Conservation (phyloP, 2,888 invertebrate genomes). For the Synergus japonicus region DNA sequence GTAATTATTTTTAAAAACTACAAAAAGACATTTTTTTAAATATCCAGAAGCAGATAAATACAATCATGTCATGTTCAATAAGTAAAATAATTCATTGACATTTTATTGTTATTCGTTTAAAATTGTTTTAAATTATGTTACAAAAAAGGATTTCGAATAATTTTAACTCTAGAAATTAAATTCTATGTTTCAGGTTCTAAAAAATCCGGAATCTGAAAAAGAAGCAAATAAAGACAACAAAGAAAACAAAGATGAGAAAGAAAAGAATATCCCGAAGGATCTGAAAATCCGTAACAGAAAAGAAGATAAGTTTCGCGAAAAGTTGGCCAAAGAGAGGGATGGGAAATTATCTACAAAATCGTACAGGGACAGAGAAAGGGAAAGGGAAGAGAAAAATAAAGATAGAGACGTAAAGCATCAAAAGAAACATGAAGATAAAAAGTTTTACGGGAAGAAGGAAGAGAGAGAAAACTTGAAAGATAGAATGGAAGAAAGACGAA, state of each 20-base stretch:
- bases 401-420: conserved; percentile 72
- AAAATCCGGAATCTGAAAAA: conserved; percentile 73
- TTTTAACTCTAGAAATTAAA: not conserved
- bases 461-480: conserved; percentile 75
- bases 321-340: conserved; percentile 75
- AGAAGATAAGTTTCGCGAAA: conserved; percentile 71
- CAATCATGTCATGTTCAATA: too few relatives aligned
- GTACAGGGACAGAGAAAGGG: conserved; percentile 78
- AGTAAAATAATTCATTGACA: not conserved
- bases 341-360: conserved; percentile 77
- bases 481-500: conserved; percentile 64
- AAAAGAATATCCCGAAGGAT: conserved; percentile 72
- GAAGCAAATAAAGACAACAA: conserved; percentile 70
- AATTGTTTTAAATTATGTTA: not conserved
- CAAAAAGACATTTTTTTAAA: too few relatives aligned
- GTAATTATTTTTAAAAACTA: too few relatives aligned
- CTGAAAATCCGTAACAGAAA: conserved; percentile 72
- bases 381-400: conserved; percentile 79
- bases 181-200: conserved; percentile 67
- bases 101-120: conserved; percentile 10
- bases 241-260: conserved; percentile 75
- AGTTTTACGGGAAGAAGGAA: conserved; percentile 69
- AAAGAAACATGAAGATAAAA: conserved; percentile 74
- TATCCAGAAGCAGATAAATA: too few relatives aligned
- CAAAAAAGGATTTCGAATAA: not conserved